Evolutionary conservation across 2,113 vertebrate species (phyloP).

Genomic region (Kryptolebias marmoratus): DNA sequence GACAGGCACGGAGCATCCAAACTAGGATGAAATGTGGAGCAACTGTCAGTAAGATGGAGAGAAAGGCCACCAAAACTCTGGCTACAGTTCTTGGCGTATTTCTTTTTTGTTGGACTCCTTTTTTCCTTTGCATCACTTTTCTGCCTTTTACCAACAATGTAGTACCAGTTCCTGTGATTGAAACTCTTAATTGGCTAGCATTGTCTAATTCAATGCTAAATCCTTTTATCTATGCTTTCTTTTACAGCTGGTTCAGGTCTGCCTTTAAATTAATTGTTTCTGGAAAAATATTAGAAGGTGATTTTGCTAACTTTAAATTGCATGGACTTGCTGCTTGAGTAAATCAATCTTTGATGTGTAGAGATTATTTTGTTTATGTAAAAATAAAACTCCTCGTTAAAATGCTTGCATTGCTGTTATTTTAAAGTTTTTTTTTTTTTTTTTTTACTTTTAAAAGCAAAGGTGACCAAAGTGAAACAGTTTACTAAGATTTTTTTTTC

Average conservation of each 20-base stretch:
- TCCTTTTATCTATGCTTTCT: conserved; percentile 47
- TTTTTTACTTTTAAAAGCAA: no score
- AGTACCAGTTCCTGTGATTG: conserved; percentile 8
- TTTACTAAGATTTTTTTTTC: no score
- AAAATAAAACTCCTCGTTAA: no score
- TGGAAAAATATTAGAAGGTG: conserved; percentile 33
- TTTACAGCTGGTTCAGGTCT: conserved; percentile 45
- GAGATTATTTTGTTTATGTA: neutral
- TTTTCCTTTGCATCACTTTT: conserved; percentile 13
- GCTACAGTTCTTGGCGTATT: conserved; percentile 37
- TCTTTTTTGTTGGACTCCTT: conserved; percentile 23
- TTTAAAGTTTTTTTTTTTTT: no score
- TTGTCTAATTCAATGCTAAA: conserved; percentile 48
- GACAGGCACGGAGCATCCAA: conserved; percentile 21
- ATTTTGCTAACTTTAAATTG: conserved; percentile 16
- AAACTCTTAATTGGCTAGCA: conserved; percentile 16
- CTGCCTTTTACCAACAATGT: neutral
- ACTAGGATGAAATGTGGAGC: neutral
- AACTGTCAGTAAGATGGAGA: conserved; percentile 19
- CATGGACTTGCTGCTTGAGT: neutral
- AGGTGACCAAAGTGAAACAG: no score
- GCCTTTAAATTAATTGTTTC: conserved; percentile 39
- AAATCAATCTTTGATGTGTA: neutral
- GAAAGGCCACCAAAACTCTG: conserved; percentile 35
- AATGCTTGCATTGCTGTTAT: no score